Conservation (phyloP, 37 sponge, comb jelly and placozoan species). For the Crambe crambe region DNA sequence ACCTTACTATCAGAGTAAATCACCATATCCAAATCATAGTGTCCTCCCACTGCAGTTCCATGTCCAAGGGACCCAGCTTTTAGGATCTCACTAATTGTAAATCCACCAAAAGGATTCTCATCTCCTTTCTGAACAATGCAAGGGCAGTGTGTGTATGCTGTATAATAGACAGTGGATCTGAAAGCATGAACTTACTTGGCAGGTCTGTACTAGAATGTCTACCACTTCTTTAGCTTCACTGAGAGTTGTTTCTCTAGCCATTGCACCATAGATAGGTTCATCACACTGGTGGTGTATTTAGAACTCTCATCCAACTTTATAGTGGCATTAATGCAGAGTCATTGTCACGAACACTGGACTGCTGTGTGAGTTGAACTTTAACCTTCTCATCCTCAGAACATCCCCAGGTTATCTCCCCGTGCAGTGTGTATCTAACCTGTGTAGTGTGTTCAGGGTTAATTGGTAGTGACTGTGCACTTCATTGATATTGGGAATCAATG, state of each 20-base stretch:
- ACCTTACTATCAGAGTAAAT: slow-evolving; percentile 28
- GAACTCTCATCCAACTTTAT: neutral
- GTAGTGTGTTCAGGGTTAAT: too few relatives aligned
- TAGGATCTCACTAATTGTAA: slow-evolving; percentile 28
- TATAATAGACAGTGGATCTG: neutral
- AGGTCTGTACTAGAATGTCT: neutral
- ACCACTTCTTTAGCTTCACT: neutral
- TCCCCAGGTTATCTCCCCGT: neutral
- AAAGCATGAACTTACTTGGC: neutral
- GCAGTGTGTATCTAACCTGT: neutral
- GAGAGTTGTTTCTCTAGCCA: neutral
- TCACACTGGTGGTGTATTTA: too few relatives aligned
- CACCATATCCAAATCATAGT: slow-evolving; percentile 63
- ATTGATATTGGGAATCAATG: too few relatives aligned
- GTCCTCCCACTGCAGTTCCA: slow-evolving; percentile 53
- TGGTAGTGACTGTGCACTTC: too few relatives aligned
- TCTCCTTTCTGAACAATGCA: neutral
- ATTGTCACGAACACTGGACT: neutral
- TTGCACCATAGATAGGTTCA: too few relatives aligned
- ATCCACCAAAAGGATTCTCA: neutral
- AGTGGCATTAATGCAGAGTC: neutral
- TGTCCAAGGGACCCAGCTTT: slow-evolving; percentile 63
- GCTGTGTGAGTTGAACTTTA: too few relatives aligned
- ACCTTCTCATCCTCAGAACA: neutral
- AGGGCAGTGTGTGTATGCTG: neutral